A percentile compares a stretch with the other conserved stretches of the same genome.
phyloP scores from a whole-genome alignment of 2,797 vertebrate species.

The Pagetopsis macropterus region DNA sequence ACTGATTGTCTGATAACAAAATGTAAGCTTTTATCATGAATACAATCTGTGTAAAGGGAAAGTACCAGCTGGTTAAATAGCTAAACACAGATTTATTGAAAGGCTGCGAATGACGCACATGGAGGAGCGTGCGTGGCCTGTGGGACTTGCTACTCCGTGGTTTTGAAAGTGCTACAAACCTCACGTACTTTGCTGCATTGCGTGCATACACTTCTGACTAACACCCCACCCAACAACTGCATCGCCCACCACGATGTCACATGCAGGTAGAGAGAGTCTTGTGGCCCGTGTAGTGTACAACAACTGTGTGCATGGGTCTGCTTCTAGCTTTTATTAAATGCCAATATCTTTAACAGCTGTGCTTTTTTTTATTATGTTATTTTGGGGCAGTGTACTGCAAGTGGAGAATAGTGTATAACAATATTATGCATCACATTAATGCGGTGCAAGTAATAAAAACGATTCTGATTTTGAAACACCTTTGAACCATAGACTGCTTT shows the following conservation, averaged over 20 bases:
- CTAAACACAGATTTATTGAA: not conserved
- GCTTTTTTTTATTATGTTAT: no score
- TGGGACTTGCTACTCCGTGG: constrained; percentile 48
- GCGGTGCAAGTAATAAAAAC: no score
- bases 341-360: no score
- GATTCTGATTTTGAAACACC: no score
- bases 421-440: no score
- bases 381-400: no score
- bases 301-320: fast-evolving
- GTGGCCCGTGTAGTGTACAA: not conserved
- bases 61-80: fast-evolving
- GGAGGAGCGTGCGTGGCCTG: not conserved
- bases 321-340: not conserved
- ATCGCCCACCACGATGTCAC: constrained; percentile 32
- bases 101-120: not conserved
- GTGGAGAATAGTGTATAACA: no score
- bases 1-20: not conserved
- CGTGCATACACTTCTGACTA: not conserved
- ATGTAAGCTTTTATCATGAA: not conserved
- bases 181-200: not conserved
- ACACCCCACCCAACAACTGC: constrained; percentile 18
- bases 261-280: not conserved
- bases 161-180: constrained; percentile 42
- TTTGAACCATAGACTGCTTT: not conserved
- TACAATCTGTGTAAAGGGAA: not conserved